These are phyloP conservation scores for Rotaria magnacalcarata DNA, from an alignment of 2,888 invertebrate genomes.

Conservation along the genomic window DNA sequence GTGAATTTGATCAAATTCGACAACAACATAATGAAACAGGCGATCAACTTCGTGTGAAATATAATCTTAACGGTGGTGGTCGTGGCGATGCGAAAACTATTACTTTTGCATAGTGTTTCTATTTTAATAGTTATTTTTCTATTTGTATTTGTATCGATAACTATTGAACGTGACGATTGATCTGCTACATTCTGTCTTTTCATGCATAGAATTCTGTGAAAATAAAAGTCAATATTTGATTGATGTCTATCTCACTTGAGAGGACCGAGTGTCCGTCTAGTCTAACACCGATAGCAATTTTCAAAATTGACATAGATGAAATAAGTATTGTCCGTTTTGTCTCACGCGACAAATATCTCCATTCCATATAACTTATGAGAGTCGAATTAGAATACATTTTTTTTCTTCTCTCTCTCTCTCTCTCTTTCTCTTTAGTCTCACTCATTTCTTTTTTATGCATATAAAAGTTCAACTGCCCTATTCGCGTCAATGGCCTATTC, in stretches of 20 bases:
- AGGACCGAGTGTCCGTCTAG: neutral
- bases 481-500: neutral
- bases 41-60: neutral
- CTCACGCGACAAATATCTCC: conserved; percentile 26
- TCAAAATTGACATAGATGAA: conserved; percentile 12
- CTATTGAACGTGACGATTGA: neutral
- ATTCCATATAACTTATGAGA: conserved; percentile 21
- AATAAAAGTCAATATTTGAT: neutral
- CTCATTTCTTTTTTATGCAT: neutral
- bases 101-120: neutral
- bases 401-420: neutral
- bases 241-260: conserved; percentile 18
- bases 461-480: neutral
- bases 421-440: neutral
- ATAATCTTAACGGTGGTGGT: neutral
- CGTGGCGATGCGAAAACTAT: neutral
- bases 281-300: conserved; percentile 2
- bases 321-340: neutral
- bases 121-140: neutral
- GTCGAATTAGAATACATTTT: neutral
- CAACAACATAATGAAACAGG: neutral
- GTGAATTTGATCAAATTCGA: neutral
- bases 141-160: neutral
- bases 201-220: neutral
- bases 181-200: neutral